Evolutionary conservation across 2,888 invertebrate genomes (phyloP), one percentile per base, ranked within the genome.

Genomic region (Metalampra italica): DNA sequence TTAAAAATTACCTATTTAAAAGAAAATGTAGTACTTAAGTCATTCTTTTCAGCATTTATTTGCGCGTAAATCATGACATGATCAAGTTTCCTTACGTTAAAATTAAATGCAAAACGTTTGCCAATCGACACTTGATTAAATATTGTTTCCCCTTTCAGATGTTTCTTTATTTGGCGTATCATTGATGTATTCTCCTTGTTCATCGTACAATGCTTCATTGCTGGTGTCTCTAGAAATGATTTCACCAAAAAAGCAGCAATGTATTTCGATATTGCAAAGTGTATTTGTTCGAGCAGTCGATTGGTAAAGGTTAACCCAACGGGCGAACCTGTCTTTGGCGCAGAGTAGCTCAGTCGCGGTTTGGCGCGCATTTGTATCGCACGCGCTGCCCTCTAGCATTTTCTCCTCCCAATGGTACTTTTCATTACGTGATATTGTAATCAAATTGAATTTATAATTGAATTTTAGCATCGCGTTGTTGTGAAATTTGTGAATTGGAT

Each of bases 321-420:
- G 32, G 41, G 36, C 38, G 13, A 43, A 42, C 47, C 45, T 29
- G 45, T 22, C 37, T 43, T 42, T 52, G 48, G 22, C 43, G 48
- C 43, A 48, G 38, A 12, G 32, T 14, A 14, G 12, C 14, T 51
- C 71, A 82, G 83, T 83, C 68, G 79, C 72, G 70, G 69, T 70
- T 80, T 78, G 75, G 78, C 81, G 79, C 80, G 76, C 72, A 65
- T 60, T 55, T 51, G 52, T 52, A 15, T n/a, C 57, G 62, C 68
- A 63, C 71, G 81, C 64, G 55, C 53, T 43, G 43, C 45, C 44
- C 47, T 43, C 40, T 22, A 9, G 45, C 47, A 44, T 47, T 55
- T 45, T 53, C 59, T 56, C 45, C 53, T 44, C 38, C 46, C 5
- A 47, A 49, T 52, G 34, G 58, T 56, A 50, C 43, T 41, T 49